Conservation (phyloP, 2,888 invertebrate genomes). For the Plusia festucae region DNA sequence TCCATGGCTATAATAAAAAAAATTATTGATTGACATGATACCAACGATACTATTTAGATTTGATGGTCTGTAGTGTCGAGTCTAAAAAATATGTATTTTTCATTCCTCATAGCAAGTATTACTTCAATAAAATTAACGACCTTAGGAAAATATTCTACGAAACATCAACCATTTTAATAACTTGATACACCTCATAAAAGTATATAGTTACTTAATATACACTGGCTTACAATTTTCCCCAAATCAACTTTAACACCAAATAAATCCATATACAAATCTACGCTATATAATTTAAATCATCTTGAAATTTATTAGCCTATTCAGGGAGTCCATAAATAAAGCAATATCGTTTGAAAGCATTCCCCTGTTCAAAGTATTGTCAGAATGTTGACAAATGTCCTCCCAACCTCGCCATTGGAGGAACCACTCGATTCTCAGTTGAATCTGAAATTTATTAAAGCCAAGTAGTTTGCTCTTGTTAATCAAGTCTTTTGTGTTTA, state of each 20-base stretch:
- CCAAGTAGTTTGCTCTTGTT: slow-evolving; percentile 35
- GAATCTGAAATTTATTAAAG: slow-evolving; percentile 54
- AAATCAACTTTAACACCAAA: not conserved
- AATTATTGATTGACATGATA: no score
- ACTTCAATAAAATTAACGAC: no score
- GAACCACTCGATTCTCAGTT: slow-evolving; percentile 49
- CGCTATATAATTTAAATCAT: slow-evolving; percentile 38
- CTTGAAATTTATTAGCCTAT: slow-evolving; percentile 52
- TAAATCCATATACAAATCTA: not conserved
- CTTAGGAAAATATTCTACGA: no score
- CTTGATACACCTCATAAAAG: no score
- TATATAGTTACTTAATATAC: no score
- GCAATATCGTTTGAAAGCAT: slow-evolving; percentile 61
- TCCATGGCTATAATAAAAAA: no score
- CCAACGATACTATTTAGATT: no score
- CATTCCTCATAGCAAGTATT: no score
- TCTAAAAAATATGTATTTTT: no score
- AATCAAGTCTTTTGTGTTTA: slow-evolving; percentile 33
- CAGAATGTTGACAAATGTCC: slow-evolving; percentile 60
- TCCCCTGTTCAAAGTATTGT: slow-evolving; percentile 58
- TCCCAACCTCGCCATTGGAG: slow-evolving; percentile 39
- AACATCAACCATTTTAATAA: no score
- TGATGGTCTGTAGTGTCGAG: no score
- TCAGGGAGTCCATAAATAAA: slow-evolving; percentile 54
- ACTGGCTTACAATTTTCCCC: not conserved